Conservation (phyloP, 2,888 invertebrate species). For the Bimastos eiseni region DNA sequence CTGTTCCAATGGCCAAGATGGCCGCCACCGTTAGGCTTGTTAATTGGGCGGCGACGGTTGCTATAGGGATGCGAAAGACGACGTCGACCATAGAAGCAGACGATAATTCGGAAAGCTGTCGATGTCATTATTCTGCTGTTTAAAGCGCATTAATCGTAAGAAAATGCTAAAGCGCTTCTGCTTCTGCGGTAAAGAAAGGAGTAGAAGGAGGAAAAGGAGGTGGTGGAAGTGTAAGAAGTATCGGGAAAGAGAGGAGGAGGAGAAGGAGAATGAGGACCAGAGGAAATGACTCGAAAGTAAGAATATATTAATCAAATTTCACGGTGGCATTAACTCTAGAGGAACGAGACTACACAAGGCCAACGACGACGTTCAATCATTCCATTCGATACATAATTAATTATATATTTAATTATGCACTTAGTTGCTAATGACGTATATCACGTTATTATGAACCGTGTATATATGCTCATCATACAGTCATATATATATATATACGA, state of each 20-base stretch:
- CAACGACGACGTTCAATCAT: too few species aligned
- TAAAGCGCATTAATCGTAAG: constrained; percentile 7
- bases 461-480: too few species aligned
- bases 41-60: constrained; percentile 16
- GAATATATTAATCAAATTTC: not conserved
- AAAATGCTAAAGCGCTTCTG: constrained; percentile 18
- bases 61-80: constrained; percentile 7
- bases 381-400: too few species aligned
- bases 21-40: not conserved
- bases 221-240: constrained; percentile 37
- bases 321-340: not conserved
- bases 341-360: not conserved
- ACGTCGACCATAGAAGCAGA: not conserved
- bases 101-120: constrained; percentile 22
- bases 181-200: not conserved
- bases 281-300: not conserved
- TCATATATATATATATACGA: too few species aligned
- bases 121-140: constrained; percentile 23
- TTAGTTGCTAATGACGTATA: too few species aligned
- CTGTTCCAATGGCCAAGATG: not conserved
- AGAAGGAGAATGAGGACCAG: constrained; percentile 35
- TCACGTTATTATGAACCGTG: too few species aligned
- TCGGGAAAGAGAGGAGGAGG: constrained; percentile 36
- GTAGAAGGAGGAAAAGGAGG: constrained; percentile 36
- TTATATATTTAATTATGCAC: too few species aligned